Evolutionary conservation across 1,140 invertebrate species (phyloP).

Genomic region (Solenopsis fugax): DNA sequence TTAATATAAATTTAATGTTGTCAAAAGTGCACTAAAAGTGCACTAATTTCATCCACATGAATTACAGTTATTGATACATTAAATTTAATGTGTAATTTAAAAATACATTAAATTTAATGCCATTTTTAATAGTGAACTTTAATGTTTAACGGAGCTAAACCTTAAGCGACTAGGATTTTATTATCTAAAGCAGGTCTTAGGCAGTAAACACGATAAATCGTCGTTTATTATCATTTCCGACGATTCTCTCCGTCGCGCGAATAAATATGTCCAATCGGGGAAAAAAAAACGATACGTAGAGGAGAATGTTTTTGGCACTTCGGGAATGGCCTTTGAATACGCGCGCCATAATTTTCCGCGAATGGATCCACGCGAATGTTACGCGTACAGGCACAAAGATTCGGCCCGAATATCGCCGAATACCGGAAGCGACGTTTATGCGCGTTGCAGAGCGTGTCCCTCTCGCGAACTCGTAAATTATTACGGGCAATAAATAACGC

Average conservation of each 20-base stretch:
- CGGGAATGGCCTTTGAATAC: not conserved
- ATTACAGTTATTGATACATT: too few species aligned
- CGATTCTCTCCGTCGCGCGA: not conserved
- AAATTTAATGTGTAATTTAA: too few species aligned
- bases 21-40: too few species aligned
- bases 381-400: constrained; percentile 24
- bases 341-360: constrained; percentile 5
- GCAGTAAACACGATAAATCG: not conserved
- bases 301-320: constrained; percentile 39
- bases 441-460: constrained; percentile 29
- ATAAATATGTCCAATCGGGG: constrained; percentile 23
- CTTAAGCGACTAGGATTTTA: not conserved
- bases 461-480: constrained; percentile 60
- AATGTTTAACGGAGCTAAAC: not conserved
- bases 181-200: not conserved
- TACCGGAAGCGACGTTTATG: constrained; percentile 49
- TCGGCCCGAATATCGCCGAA: constrained; percentile 36
- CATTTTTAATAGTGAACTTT: too few species aligned
- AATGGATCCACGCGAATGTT: constrained; percentile 7
- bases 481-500: constrained; percentile 60
- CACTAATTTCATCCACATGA: too few species aligned
- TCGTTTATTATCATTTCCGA: constrained; percentile 6
- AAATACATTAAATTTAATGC: too few species aligned
- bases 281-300: not conserved
- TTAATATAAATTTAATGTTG: too few species aligned